Evolutionary conservation across 2,888 invertebrate species (phyloP).

Genomic region (Deilephila porcellus): DNA sequence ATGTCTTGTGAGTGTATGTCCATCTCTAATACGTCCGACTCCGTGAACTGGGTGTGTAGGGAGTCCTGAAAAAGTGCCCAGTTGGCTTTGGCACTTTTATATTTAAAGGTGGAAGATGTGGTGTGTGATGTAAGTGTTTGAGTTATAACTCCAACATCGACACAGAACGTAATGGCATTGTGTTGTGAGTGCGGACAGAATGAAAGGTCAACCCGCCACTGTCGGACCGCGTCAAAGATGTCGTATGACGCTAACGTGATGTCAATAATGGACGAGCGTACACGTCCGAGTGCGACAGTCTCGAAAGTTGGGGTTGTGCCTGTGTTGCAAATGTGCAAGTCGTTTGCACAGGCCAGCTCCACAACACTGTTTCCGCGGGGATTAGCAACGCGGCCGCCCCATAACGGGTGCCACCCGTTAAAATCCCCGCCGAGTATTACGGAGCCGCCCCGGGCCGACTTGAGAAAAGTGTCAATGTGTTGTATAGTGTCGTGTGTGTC

Average conservation of each 20-base stretch:
- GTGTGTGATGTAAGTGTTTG: no score
- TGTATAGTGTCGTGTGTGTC: no score
- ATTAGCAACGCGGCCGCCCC: no score
- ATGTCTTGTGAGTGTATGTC: background rate
- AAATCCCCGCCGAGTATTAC: no score
- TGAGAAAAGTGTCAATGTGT: no score
- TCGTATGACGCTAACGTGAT: background rate
- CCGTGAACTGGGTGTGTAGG: background rate
- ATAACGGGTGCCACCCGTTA: no score
- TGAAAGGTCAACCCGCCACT: no score
- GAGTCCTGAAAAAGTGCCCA: background rate
- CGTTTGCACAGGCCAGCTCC: background rate
- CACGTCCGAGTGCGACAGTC: conserved; percentile 21
- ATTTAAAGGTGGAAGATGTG: no score
- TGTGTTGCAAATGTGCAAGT: conserved; percentile 31
- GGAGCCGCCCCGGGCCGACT: no score
- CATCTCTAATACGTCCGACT: background rate
- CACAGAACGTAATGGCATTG: no score
- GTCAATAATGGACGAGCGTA: conserved; percentile 31
- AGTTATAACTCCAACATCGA: no score
- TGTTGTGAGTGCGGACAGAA: no score
- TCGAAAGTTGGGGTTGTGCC: conserved; percentile 39
- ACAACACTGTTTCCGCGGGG: background rate
- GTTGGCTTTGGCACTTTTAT: conserved; percentile 3
- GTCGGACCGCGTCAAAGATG: background rate